Base-by-base conservation (phyloP, 1,140 invertebrate species). In the Propsilocerus akamusi region DNA sequence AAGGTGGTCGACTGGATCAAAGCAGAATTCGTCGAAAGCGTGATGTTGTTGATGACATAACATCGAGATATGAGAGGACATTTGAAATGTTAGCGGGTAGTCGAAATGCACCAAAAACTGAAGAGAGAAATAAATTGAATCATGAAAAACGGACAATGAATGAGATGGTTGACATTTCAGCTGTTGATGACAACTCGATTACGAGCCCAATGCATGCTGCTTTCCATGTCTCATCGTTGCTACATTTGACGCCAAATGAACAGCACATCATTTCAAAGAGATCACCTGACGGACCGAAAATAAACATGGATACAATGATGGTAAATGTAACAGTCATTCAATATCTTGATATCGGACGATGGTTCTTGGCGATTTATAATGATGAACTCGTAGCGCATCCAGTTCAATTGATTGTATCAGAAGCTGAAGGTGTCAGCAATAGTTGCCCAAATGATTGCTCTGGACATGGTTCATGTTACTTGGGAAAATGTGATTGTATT, bases 291-390 rank as follows among this genome's bases (percentile, higher is more conserved):
- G 70, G 54, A 60, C 61, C 63, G 0, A 57, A 60, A 0, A 53
- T 65, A n/a, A 66, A 72, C 49, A 66, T 72, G 53, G 76, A 79
- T 34, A 73, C 79, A 52, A 80, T 82, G 74, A 72, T 80, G 63
- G 81, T 86, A 22, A 87, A 88, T 63, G 83, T 89, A 11, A 86
- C 82, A 49, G 71, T 92, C 50, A 68, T 90, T 37, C 83, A 93
- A 61, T 90, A 89, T 65, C 68, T 97, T 53, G 89, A 95, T 61
- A 84, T 83, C 11, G 94, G 94, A 5, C 75, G 84, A 51, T 97
- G 92, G 94, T 97, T 92, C 69, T 73, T 97, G 26, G 88, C 88
- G 4, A 76, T 97, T 51, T 97, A 95, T 67, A 97, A 97, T 68
- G 94, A 97, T 64, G 88, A 90, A 60, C 68, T 89, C 7, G 76